Evolutionary conservation across 2,888 invertebrate species (phyloP), one percentile per base, ranked within the genome.

Genomic region (Cerceris rybyensis): DNA sequence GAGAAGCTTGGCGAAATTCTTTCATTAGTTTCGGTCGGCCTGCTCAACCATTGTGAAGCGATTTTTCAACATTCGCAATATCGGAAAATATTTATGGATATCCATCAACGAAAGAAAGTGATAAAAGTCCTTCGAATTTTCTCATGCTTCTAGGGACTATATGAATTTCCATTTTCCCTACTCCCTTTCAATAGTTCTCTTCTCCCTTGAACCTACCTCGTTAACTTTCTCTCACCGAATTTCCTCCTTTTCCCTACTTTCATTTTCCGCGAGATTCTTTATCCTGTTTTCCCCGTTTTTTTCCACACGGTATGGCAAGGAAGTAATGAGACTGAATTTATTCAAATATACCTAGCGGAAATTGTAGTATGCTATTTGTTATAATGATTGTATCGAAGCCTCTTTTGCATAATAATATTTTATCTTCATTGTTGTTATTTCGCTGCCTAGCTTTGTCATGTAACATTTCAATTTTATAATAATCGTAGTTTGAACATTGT

Each of bases 71-170:
- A 61, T 66, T 69, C 65, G 60, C 58, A 66, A 72, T 72, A 72
- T 68, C 54, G 61, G 43, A 50, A 67, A 63, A 69, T 73, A 72
- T 73, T 72, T 72, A 76, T 69, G 52, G 69, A 8, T 57, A 61
- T 79, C 65, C 60, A 61, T 46, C 17, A 55, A 58, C 17, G 69
- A 59, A 65, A 69, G 69, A 72, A 70, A 77, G 66, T 57, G 76
- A 79, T 72, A 77, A 72, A 65, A 57, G 54, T 42, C 69, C 54
- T 46, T 61, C 42, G 77, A 79, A 77, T 79, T 72, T 70, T 70
- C 69, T 78, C 78, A 78, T 76, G 78, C 76, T 57, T 60, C 55
- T 14, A 46, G 64, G 64, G 68, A 71, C 50, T 64, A 68, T 76
- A 76, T 72, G 68, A 14, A 11, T 42, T 67, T 42, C 14, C 49